Evolutionary conservation across 23 tunicate species (phyloP).

Genomic region (Diplosoma virens): DNA sequence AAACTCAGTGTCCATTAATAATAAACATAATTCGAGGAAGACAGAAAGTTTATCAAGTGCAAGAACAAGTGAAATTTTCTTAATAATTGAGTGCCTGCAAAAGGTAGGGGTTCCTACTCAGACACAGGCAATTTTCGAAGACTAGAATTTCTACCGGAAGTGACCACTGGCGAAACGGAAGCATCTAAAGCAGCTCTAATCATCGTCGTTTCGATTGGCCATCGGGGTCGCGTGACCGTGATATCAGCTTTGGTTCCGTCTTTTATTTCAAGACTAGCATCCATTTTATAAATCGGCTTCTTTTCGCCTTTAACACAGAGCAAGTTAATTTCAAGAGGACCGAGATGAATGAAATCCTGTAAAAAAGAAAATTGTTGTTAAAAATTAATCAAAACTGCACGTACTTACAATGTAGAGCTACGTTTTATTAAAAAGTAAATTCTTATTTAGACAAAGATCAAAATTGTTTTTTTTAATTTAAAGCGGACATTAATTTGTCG

Average conservation of each 20-base stretch:
- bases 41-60: too few species aligned
- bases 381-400: too few species aligned
- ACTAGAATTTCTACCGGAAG: too few species aligned
- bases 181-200: constrained; percentile 46
- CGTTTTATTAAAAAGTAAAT: not conserved
- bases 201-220: constrained; percentile 79
- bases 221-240: constrained; percentile 73
- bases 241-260: constrained; percentile 75
- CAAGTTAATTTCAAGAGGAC: constrained; percentile 76
- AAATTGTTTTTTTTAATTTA: too few species aligned
- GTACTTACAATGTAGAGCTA: not conserved
- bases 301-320: constrained; percentile 68
- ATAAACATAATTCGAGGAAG: too few species aligned
- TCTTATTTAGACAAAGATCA: not conserved
- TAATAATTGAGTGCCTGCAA: too few species aligned
- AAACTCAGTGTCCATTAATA: too few species aligned
- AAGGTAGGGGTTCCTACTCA: too few species aligned
- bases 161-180: constrained; percentile 1
- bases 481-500: too few species aligned
- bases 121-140: too few species aligned
- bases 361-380: too few species aligned
- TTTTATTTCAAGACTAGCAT: constrained; percentile 59
- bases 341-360: constrained; percentile 80
- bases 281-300: constrained; percentile 74
- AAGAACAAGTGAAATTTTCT: too few species aligned